Evolutionary conservation across 2,888 invertebrate genomes (phyloP).

Genomic region (Aporophyla lueneburgensis): DNA sequence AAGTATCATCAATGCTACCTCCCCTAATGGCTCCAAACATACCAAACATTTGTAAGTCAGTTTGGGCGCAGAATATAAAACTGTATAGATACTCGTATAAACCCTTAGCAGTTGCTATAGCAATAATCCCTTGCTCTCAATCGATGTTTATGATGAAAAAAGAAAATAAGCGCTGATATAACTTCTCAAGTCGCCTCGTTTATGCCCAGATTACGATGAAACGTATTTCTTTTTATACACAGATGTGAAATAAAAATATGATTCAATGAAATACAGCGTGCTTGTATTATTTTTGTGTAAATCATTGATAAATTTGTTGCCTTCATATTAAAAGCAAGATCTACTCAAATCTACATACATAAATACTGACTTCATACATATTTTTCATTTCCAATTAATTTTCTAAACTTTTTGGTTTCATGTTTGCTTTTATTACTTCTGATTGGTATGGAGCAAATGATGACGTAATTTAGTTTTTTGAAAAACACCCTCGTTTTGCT

Average conservation of each 20-base stretch:
- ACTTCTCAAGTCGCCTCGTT: slow-evolving; percentile 20
- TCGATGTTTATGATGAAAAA: slow-evolving; percentile 26
- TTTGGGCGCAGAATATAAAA: slow-evolving; percentile 11
- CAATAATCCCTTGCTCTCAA: slow-evolving; percentile 16
- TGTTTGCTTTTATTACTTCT: background rate
- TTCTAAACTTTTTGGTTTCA: background rate
- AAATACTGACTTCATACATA: background rate
- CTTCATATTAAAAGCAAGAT: background rate
- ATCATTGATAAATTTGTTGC: slow-evolving; percentile 8
- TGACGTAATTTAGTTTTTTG: no score
- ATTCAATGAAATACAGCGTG: slow-evolving; percentile 10
- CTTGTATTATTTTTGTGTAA: slow-evolving; percentile 4
- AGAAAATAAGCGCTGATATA: slow-evolving; percentile 24
- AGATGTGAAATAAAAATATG: slow-evolving; percentile 7
- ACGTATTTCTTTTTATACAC: slow-evolving; percentile 15
- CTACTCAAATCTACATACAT: background rate
- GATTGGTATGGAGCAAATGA: background rate
- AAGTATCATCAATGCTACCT: background rate
- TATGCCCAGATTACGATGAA: slow-evolving; percentile 27
- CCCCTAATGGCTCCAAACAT: background rate
- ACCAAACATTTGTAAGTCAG: background rate
- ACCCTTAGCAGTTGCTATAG: slow-evolving; percentile 21
- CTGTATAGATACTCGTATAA: background rate
- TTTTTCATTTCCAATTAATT: background rate
- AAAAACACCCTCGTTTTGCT: background rate